phyloP scores from a whole-genome alignment of 1,140 invertebrate genomes.

The Ceratina calcarata region DNA sequence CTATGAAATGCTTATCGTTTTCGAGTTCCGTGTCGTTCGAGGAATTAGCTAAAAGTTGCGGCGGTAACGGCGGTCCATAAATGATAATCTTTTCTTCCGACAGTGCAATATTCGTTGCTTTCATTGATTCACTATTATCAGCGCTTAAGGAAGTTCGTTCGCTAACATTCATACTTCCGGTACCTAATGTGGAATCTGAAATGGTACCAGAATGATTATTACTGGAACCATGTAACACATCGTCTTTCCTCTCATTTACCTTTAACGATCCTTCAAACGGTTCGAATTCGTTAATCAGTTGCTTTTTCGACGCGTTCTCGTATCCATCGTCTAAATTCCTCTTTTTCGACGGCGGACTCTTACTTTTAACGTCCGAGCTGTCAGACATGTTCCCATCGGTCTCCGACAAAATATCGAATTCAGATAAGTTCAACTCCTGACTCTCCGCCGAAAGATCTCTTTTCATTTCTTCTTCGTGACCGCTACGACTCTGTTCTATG shows the following conservation, averaged over 20 bases:
- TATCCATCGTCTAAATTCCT: slow-evolving; percentile 49
- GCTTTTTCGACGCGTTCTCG: slow-evolving; percentile 49
- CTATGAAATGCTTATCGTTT: slow-evolving; percentile 42
- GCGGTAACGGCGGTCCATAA: slow-evolving; percentile 68
- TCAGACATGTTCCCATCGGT: slow-evolving; percentile 64
- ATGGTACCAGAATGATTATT: slow-evolving; percentile 69
- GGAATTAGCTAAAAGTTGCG: slow-evolving; percentile 21
- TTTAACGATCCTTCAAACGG: slow-evolving; percentile 55
- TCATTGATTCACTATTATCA: slow-evolving; percentile 6
- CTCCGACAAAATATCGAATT: slow-evolving; percentile 71
- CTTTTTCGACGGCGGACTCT: slow-evolving; percentile 26
- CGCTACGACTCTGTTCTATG: slow-evolving; percentile 23
- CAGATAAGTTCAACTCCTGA: slow-evolving; percentile 69
- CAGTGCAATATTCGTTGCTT: neutral
- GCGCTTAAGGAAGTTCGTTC: slow-evolving; percentile 27
- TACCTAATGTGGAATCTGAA: slow-evolving; percentile 66
- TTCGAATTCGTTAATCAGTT: slow-evolving; percentile 41
- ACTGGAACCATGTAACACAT: slow-evolving; percentile 54
- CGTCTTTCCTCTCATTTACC: slow-evolving; percentile 64
- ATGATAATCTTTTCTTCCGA: slow-evolving; percentile 9
- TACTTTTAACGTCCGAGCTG: slow-evolving; percentile 29
- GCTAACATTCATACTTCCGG: neutral
- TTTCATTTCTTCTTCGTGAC: slow-evolving; percentile 35
- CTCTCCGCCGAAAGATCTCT: slow-evolving; percentile 28
- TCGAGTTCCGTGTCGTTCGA: neutral